Evolutionary conservation across 2,113 vertebrate genomes (phyloP).

Genomic region (Gymnarchus niloticus): DNA sequence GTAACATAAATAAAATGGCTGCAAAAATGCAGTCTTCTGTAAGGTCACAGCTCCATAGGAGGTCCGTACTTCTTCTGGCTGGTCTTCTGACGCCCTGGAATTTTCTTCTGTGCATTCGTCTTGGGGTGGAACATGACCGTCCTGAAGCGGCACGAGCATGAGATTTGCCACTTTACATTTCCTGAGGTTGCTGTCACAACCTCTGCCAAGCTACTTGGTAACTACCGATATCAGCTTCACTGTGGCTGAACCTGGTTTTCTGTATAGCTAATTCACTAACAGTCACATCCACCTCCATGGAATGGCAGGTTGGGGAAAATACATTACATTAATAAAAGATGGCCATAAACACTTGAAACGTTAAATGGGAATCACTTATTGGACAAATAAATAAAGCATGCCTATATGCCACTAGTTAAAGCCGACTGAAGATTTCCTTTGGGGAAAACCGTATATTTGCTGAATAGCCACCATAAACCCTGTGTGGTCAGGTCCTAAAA

Average conservation of each 20-base stretch:
- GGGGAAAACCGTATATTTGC: not conserved
- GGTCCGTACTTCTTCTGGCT: slow-evolving; percentile 53
- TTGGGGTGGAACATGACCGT: slow-evolving; percentile 69
- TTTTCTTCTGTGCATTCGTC: slow-evolving; percentile 57
- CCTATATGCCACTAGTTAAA: not conserved
- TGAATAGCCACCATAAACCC: not conserved
- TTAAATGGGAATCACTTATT: not conserved
- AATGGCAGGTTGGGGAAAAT: not conserved
- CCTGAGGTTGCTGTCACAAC: not conserved
- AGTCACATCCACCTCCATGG: not conserved
- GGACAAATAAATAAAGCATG: not conserved
- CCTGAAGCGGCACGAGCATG: slow-evolving; percentile 46
- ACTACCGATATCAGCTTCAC: not conserved
- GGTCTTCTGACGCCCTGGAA: slow-evolving; percentile 31
- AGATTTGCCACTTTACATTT: not conserved
- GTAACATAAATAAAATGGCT: not conserved
- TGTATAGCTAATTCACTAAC: not conserved
- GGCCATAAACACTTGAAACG: not conserved
- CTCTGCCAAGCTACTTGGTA: not conserved
- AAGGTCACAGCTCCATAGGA: not conserved
- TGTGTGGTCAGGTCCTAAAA: not conserved
- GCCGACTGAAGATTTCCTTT: not conserved
- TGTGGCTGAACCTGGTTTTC: not conserved
- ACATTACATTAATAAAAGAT: not conserved
- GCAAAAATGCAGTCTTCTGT: not conserved